Base-by-base conservation (phyloP, 1,140 invertebrate genomes). In the Homalodisca vitripennis region DNA sequence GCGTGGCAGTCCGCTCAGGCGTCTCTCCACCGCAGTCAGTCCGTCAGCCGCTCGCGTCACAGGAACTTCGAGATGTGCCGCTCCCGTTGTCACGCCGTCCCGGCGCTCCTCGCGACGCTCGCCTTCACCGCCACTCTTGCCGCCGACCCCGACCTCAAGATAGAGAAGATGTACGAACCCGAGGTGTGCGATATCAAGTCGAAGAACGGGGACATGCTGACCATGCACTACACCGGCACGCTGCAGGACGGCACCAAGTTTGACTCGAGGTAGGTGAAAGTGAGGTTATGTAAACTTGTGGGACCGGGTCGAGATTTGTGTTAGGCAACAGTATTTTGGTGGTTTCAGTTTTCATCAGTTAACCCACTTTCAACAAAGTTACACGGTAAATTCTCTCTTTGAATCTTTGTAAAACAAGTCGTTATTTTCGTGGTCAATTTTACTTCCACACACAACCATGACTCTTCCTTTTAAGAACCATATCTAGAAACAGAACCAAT, bases 221-320 rank as follows among this genome's bases (percentile, higher is more conserved):
- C 92, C 57, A 97, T 97, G 94, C 94, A 97, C 79, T 97, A 97
- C 78, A 93, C 89, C 34, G 94, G 94, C 72, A 95, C 91, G 24
- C 83, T 97, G 47, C 82, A 84, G 71, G 91, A 96, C 80, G 94
- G 93, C 66, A 93, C 87, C 75, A 93, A 95, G 82, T 97, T 97
- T 78, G 94, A 97, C 79, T 95, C 93, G 73, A 96, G 93, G 92
- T 95, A 84, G 87, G 84, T 64, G 55, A 60, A 60, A 60, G 55
- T 60, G 55, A 41, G 17, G 2, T 60, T 53, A 53, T 12, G 48
- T 53, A n/a, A n/a, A n/a, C n/a, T n/a, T n/a, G n/a, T n/a, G n/a
- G n/a, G n/a, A n/a, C n/a, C n/a, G n/a, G n/a, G n/a, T n/a, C n/a
- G n/a, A n/a, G n/a, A n/a, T n/a, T n/a, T n/a, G n/a, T n/a, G n/a